These are phyloP conservation scores for Tetragnatha versicolor DNA, from an alignment of 1,140 invertebrate genomes.

Conservation along the genomic window DNA sequence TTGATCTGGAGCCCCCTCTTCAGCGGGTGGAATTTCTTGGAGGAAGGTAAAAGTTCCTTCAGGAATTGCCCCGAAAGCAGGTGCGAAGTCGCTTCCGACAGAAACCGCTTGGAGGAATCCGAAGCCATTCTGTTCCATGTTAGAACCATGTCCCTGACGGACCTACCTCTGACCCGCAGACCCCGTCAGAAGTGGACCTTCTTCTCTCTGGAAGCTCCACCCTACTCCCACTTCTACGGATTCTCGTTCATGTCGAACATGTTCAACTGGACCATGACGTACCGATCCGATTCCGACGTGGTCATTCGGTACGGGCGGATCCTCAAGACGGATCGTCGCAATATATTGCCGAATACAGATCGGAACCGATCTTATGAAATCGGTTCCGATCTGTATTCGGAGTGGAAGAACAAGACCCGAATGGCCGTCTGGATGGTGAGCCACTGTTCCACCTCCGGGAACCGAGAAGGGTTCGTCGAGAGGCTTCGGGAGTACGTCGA, in stretches of 20 bases:
- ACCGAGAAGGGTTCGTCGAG: constrained; percentile 61
- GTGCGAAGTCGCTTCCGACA: constrained; percentile 20
- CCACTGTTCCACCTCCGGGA: constrained; percentile 62
- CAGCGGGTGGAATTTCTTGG: constrained; percentile 33
- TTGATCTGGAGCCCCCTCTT: constrained; percentile 19
- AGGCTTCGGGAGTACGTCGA: constrained; percentile 62
- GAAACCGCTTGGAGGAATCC: constrained; percentile 8
- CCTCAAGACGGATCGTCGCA: neutral
- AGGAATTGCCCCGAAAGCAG: neutral
- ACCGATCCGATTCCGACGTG: constrained; percentile 63
- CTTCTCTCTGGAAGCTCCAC: constrained; percentile 70
- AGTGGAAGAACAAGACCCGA: constrained; percentile 57
- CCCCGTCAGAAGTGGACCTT: constrained; percentile 70
- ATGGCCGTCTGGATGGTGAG: constrained; percentile 63
- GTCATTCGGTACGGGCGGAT: constrained; percentile 59
- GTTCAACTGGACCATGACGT: constrained; percentile 67
- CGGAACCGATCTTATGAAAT: neutral
- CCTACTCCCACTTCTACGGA: constrained; percentile 23
- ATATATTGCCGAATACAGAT: no score
- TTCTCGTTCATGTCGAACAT: constrained; percentile 51
- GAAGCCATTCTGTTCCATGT: constrained; percentile 40
- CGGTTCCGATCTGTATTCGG: neutral
- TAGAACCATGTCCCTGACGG: constrained; percentile 11
- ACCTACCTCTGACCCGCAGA: constrained; percentile 61
- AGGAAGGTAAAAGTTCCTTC: neutral